Percentiles rank a stretch among this genome's conserved stretches.
Conservation (phyloP, 2,113 vertebrate species). For the Solea solea region DNA sequence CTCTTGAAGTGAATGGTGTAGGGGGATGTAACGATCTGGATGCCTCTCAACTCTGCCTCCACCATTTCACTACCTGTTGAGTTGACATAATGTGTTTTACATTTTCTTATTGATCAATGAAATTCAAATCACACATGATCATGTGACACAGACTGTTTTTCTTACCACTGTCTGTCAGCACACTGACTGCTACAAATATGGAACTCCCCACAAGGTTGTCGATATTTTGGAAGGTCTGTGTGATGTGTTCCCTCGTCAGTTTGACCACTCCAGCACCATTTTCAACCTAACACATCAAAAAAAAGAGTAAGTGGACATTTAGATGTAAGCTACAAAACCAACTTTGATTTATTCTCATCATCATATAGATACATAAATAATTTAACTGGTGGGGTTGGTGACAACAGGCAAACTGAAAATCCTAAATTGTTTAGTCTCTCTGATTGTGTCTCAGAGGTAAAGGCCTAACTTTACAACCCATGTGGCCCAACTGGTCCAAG, state of each 20-base stretch:
- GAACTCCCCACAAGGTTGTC: conserved; percentile 17
- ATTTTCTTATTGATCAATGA: not conserved
- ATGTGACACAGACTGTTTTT: not conserved
- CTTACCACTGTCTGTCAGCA: conserved; percentile 86
- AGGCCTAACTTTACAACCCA: too few relatives aligned
- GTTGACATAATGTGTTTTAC: not conserved
- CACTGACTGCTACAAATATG: conserved; percentile 74
- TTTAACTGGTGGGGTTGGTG: too few relatives aligned
- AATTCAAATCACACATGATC: not conserved
- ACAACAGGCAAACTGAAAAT: too few relatives aligned
- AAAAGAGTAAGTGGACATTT: not conserved
- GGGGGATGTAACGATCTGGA: conserved; percentile 87
- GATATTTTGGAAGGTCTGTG: conserved; percentile 48
- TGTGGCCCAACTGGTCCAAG: too few relatives aligned
- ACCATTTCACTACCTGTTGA: conserved; percentile 91
- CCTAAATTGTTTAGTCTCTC: too few relatives aligned
- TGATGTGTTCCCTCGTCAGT: conserved; percentile 63
- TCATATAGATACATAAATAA: not conserved
- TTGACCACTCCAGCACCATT: conserved; percentile 52
- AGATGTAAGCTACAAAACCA: not conserved
- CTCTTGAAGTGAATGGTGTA: conserved; percentile 88
- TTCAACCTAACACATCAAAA: conserved; percentile 55
- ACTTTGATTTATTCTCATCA: not conserved
- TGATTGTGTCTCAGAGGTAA: too few relatives aligned
- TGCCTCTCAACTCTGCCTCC: conserved; percentile 79